Base-by-base conservation (phyloP, 2,113 vertebrate species). In the Ahaetulla prasina region DNA sequence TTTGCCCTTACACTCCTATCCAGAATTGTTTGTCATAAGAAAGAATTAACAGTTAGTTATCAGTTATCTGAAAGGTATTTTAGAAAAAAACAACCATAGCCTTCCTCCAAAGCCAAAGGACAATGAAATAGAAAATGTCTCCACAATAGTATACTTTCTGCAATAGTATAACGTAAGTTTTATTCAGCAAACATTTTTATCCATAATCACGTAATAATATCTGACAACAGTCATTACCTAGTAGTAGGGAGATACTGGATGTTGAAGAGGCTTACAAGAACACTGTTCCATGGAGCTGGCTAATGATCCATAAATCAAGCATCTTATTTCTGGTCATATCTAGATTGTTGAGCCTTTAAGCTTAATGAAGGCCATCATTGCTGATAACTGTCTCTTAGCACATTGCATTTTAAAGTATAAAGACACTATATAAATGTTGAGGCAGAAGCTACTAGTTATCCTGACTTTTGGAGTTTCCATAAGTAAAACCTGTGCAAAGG, bases 141-240 rank as follows among this genome's bases (percentile, higher is more conserved):
- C 94, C 85, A 90, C 12, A 89, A 54, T 12, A 89, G 23, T 84
- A 39, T 91, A 92, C 92, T 74, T 53, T 68, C 18, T 8, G 89
- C 80, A 93, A 87, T 54, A 91, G 49, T 10, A 89, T 57, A 93
- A 91, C 89, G 93, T 4, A 45, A 12, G 52, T 88, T 11, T 87
- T n/a, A 87, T 95, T 4, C 92, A 93, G 90, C 35, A 84, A 68
- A 68, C 22, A 88, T 94, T 89, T 94, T 93, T 52, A 87, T 50
- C 39, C 87, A 35, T n/a, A 91, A 91, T 12, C 57, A 47, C 54
- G 91, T 30, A 90, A 91, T 30, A 91, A 55, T 22, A 45, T 5
- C 0, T 84, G 23, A 88, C 45, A 90, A 91, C 11, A 93, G 63
- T n/a, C 50, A 87, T 50, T 87, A 50, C 93, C 57, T 23, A 4